Conservation (phyloP, 2,797 vertebrate species). For the Pantherophis vulpinus region DNA sequence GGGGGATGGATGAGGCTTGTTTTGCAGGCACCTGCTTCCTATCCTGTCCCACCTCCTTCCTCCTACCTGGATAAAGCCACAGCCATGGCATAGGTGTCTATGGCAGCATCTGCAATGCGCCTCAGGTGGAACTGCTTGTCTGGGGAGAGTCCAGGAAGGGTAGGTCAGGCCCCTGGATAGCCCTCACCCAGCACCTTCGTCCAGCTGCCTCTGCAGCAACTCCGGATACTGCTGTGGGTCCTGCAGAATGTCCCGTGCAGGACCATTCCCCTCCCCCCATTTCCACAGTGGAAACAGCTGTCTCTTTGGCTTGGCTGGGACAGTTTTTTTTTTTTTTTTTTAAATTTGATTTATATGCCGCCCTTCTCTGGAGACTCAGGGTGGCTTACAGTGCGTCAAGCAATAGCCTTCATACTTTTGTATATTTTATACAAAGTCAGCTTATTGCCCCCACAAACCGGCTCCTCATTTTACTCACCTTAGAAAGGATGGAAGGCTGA, state of each 20-base stretch:
- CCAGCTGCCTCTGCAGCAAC: background rate
- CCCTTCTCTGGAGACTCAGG: no score
- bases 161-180: background rate
- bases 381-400: no score
- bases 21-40: background rate
- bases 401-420: no score
- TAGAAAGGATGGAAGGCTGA: no score
- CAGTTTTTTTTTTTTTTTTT: no score
- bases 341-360: no score
- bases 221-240: background rate
- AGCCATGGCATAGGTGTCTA: background rate
- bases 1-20: accelerated
- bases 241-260: background rate
- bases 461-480: no score
- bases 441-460: no score
- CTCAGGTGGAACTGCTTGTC: background rate
- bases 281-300: background rate
- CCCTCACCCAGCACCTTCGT: background rate
- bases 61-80: background rate
- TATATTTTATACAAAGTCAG: no score
- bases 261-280: background rate
- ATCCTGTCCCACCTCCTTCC: background rate
- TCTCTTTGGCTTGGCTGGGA: background rate
- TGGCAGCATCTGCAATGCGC: background rate
- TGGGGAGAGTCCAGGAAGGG: background rate